Base-by-base conservation (phyloP, 2,888 invertebrate genomes). In the Alcis repandata region DNA sequence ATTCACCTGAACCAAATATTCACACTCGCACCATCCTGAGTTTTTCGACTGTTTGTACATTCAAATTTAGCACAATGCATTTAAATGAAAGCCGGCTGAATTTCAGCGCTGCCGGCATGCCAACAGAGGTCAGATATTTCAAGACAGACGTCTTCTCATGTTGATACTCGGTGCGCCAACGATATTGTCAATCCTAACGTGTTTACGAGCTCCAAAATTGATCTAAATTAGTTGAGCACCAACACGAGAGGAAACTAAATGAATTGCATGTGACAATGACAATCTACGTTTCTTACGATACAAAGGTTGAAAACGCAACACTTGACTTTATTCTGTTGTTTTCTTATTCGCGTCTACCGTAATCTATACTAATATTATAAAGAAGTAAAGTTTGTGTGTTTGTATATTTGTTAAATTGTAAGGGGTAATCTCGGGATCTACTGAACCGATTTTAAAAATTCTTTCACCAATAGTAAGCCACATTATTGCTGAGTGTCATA, bases 161-260 rank as follows among this genome's bases (percentile, higher is more conserved):
- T 49, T 51, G 27, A 53, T 48, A 61, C n/a, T 57, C 36, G 19
- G 2, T 60, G 15, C 46, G 54, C 58, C 49, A 49, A 56, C 36
- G 27, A 58, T 61, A 13, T 63, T 56, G 52, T 63, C 51, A 48
- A 57, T 53, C 60, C 38, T 58, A 63, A 49, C 45, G 15, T 52
- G 49, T 73, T 75, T 69, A 63, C 58, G 52, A 60, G 66, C 61
- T 53, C 60, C 71, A 63, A 82, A 82, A 86, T 86, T 84, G 83
- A 67, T 77, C 80, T 84, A 76, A 87, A 87, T 87, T 82, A 78
- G 59, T 54, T 56, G 41, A 53, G 79, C 77, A 68, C 72, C 73
- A 78, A 65, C 72, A 60, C 61, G 20, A 45, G 60, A 72, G 70
- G 59, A 69, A 82, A 84, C 76, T 75, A 72, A 83, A 79, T 79